Evolutionary conservation across 2,888 invertebrate genomes (phyloP).

Genomic region (Melieria crassipennis): DNA sequence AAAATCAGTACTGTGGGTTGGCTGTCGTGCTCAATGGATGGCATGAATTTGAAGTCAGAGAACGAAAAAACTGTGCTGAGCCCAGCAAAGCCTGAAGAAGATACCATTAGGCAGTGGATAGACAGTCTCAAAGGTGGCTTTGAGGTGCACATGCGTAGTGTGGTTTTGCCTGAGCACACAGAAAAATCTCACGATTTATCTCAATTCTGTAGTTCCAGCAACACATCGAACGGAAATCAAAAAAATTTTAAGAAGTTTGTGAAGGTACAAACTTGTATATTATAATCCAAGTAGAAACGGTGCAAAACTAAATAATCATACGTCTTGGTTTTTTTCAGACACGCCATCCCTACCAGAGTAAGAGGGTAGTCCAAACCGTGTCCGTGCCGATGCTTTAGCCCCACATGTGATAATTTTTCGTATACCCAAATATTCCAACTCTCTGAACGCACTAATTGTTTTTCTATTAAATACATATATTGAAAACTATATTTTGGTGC

Average conservation of each 20-base stretch:
- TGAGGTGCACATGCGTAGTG: conserved; percentile 46
- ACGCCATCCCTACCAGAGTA: conserved; percentile 26
- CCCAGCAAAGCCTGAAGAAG: conserved; percentile 37
- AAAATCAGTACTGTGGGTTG: conserved; percentile 53
- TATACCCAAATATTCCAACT: no score
- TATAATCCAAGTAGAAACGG: neutral
- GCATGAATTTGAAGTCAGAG: conserved; percentile 47
- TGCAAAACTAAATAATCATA: neutral
- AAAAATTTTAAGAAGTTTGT: conserved; percentile 62
- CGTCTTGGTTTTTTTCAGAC: conserved; percentile 34
- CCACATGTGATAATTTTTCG: neutral
- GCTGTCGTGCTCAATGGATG: conserved; percentile 54
- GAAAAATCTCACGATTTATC: no score
- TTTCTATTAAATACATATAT: conserved; percentile 10
- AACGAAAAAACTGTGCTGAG: conserved; percentile 23
- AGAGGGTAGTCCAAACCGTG: conserved; percentile 14
- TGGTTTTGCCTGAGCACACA: no score
- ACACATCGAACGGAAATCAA: conserved; percentile 37
- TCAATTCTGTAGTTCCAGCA: neutral
- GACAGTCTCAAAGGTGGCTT: conserved; percentile 54
- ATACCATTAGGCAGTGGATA: conserved; percentile 49
- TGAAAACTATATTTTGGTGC: conserved; percentile 53
- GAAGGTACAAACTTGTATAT: conserved; percentile 50
- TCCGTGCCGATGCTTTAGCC: conserved; percentile 7
- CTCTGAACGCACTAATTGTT: neutral